Conservation (phyloP, 2,888 invertebrate species). For the Harpalus rubripes region DNA sequence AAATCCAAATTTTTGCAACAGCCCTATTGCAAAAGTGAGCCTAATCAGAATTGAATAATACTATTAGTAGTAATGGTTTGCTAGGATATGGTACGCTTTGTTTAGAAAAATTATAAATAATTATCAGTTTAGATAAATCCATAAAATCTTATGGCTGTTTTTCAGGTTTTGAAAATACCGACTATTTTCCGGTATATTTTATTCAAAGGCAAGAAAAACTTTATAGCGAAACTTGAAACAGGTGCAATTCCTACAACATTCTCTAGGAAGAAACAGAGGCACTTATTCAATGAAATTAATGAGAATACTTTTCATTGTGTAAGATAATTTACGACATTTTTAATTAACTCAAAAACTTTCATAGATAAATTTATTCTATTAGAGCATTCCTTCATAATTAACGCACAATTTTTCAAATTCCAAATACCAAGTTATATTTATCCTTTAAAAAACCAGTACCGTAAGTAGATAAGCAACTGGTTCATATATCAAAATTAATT, state of each 20-base stretch:
- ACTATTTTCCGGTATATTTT: too few species aligned
- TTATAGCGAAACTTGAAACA: too few species aligned
- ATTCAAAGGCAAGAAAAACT: too few species aligned
- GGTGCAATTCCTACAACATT: background rate
- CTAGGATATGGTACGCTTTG: too few species aligned
- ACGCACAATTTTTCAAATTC: constrained; percentile 25
- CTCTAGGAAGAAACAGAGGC: background rate
- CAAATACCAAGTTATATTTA: background rate
- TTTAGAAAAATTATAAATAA: too few species aligned
- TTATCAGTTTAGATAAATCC: too few species aligned
- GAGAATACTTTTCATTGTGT: constrained; percentile 3
- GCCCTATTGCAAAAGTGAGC: too few species aligned
- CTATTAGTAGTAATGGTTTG: too few species aligned
- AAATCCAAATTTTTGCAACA: too few species aligned
- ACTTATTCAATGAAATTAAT: background rate
- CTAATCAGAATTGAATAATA: too few species aligned
- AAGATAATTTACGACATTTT: background rate
- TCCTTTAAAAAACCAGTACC: constrained; percentile 20
- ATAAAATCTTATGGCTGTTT: too few species aligned
- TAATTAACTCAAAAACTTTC: background rate
- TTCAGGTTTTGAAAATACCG: background rate
- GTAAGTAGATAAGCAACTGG: constrained; percentile 26
- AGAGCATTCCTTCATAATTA: constrained; percentile 28
- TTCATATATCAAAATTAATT: constrained; percentile 41
- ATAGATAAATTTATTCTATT: constrained; percentile 8